Conservation (phyloP, 2,113 vertebrate genomes). For the Oreochromis spilurus region DNA sequence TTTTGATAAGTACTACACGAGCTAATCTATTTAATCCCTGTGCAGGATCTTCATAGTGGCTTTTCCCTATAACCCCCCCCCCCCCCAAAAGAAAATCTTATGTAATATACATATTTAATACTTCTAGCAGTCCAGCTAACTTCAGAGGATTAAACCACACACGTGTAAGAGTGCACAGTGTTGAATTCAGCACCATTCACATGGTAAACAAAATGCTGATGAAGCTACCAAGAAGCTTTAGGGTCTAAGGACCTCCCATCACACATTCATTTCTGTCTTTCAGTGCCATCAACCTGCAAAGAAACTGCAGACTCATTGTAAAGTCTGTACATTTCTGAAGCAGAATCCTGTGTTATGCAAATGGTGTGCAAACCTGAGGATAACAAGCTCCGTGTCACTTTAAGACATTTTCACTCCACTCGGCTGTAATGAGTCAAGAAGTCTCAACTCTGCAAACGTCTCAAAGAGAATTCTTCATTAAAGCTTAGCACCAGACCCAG, state of each 20-base stretch:
- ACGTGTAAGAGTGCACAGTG: neutral
- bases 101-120: neutral
- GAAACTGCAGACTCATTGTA: neutral
- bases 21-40: neutral
- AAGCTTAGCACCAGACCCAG: neutral
- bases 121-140: neutral
- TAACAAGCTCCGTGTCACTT: neutral
- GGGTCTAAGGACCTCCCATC: neutral
- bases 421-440: neutral
- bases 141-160: neutral
- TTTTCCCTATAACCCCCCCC: neutral
- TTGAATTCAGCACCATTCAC: neutral
- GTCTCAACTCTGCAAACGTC: neutral
- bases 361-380: neutral
- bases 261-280: neutral
- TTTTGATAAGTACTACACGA: neutral
- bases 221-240: neutral
- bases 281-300: neutral
- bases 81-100: neutral
- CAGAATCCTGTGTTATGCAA: neutral
- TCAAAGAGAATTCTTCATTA: conserved; percentile 38
- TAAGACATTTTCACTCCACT: conserved; percentile 1
- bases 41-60: neutral
- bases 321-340: neutral
- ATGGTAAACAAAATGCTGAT: neutral